Percentiles rank a stretch among this genome's conserved stretches.
Conservation (phyloP, 2,113 vertebrate species). For the Channa argus region DNA sequence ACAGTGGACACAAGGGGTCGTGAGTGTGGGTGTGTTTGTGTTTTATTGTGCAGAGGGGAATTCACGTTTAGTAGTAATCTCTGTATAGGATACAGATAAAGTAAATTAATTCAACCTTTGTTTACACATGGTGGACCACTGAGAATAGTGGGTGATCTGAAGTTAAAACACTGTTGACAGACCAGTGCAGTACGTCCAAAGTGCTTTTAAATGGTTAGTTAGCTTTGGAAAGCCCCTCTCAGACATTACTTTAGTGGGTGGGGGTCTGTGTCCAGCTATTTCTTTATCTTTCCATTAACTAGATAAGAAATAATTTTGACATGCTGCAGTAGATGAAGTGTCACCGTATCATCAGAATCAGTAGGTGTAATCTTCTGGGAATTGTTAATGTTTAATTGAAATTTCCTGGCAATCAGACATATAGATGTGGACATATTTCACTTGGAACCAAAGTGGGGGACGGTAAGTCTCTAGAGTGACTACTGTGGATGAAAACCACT, state of each 20-base stretch:
- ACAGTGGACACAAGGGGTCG: constrained; percentile 21
- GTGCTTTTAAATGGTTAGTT: too few relatives aligned
- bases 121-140: background rate
- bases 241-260: too few relatives aligned
- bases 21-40: constrained; percentile 21
- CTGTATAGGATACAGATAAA: constrained; percentile 2
- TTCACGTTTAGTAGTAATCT: constrained; percentile 25
- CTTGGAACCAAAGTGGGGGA: background rate
- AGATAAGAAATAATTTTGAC: too few relatives aligned
- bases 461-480: background rate
- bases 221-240: too few relatives aligned
- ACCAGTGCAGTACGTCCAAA: too few relatives aligned
- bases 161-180: too few relatives aligned
- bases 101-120: background rate
- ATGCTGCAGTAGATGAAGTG: background rate
- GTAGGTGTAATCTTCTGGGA: background rate
- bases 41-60: constrained; percentile 16
- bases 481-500: background rate
- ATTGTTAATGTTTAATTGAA: background rate
- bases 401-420: background rate
- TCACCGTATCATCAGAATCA: background rate
- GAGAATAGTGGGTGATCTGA: too few relatives aligned
- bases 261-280: too few relatives aligned
- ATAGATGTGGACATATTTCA: background rate
- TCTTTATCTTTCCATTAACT: too few relatives aligned